Percentiles rank a stretch among this genome's conserved stretches.
Evolutionary conservation across 2,113 vertebrate species (phyloP).

Genomic region (Brienomyrus brachyistius): DNA sequence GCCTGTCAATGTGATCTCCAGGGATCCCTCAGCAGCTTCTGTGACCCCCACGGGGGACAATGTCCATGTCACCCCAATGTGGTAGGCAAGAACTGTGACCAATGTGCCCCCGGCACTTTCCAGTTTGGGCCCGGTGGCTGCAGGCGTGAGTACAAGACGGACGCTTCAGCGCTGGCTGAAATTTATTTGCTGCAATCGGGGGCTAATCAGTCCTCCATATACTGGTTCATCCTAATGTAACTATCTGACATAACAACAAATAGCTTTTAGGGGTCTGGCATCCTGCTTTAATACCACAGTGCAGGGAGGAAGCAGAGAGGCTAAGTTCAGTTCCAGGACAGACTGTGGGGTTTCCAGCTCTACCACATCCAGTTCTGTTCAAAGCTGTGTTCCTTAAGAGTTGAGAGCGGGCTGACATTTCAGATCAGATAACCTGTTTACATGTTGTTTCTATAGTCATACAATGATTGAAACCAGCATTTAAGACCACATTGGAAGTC

Average conservation of each 20-base stretch:
- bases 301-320: background rate
- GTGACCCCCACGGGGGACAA: conserved; percentile 82
- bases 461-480: background rate
- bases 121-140: conserved; percentile 88
- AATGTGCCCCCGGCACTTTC: conserved; percentile 79
- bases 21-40: conserved; percentile 86
- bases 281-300: background rate
- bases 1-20: conserved; percentile 90
- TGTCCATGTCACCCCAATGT: conserved; percentile 86
- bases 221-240: background rate
- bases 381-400: background rate
- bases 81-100: conserved; percentile 78
- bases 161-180: background rate
- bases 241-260: background rate
- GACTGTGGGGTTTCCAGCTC: background rate
- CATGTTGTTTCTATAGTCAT: background rate
- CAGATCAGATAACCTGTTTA: background rate
- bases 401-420: background rate
- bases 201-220: background rate
- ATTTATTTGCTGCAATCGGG: background rate
- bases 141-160: conserved; percentile 64
- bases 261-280: background rate
- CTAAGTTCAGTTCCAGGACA: background rate
- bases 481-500: background rate
- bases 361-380: background rate